Percentiles rank a stretch among this genome's conserved stretches.
phyloP scores from a whole-genome alignment of 2,113 vertebrate species.

The Poeciliopsis occidentalis region DNA sequence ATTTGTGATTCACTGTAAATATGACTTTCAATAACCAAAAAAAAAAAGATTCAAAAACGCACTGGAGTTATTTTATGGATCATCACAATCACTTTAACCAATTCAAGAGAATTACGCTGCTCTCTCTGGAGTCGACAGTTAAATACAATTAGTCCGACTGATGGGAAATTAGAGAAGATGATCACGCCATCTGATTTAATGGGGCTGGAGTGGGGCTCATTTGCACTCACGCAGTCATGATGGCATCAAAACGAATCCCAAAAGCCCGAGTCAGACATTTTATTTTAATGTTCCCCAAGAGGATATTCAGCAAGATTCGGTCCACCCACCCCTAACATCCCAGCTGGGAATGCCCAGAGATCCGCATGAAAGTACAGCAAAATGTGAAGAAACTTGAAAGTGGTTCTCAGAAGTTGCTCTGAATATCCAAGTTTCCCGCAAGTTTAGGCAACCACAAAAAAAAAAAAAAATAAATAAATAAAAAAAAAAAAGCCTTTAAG shows the following conservation, averaged over 20 bases:
- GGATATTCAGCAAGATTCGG: conserved; percentile 60
- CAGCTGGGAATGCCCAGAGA: conserved; percentile 60
- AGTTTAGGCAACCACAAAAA: conserved; percentile 22
- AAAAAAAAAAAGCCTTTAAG: conserved; percentile 10
- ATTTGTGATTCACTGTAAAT: too few species aligned
- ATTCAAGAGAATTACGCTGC: conserved; percentile 72
- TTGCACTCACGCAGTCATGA: conserved; percentile 47
- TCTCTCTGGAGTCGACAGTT: conserved; percentile 72
- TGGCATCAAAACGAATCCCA: conserved; percentile 64
- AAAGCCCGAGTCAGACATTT: conserved; percentile 61
- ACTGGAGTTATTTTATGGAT: conserved; percentile 13
- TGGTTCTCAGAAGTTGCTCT: conserved; percentile 46
- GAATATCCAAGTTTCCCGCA: conserved; percentile 29
- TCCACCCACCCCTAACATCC: conserved; percentile 57
- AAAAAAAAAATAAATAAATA: conserved; percentile 10
- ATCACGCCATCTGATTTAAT: conserved; percentile 77
- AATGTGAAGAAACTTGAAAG: conserved; percentile 49
- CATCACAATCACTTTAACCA: conserved; percentile 60
- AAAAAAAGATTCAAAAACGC: too few species aligned
- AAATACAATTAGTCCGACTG: conserved; percentile 77
- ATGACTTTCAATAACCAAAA: too few species aligned
- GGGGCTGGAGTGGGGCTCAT: conserved; percentile 50
- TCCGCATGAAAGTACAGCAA: conserved; percentile 33
- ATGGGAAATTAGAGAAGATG: conserved; percentile 79
- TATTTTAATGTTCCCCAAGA: conserved; percentile 58